phyloP scores from a whole-genome alignment of 1,140 invertebrate genomes.

The Drosophila cardini region DNA sequence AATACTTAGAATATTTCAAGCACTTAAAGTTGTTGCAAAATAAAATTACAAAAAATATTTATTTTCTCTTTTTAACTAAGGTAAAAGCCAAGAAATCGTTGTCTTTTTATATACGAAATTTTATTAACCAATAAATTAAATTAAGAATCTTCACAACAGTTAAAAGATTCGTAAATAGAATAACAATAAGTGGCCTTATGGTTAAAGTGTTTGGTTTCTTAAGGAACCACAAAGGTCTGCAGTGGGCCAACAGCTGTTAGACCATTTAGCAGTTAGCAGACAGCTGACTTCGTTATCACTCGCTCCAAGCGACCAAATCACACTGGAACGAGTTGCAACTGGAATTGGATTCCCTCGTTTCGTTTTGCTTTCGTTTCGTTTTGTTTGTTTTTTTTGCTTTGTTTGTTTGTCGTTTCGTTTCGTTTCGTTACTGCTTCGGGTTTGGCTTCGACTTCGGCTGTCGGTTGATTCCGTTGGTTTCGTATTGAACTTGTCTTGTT shows the following conservation, averaged over 20 bases:
- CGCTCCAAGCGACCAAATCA: neutral
- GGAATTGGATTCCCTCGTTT: constrained; percentile 45
- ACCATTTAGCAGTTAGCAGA: constrained; percentile 19
- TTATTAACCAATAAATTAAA: too few species aligned
- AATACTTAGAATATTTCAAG: too few species aligned
- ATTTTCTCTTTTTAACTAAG: too few species aligned
- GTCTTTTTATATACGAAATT: too few species aligned
- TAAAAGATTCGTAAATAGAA: too few species aligned
- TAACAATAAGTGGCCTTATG: neutral
- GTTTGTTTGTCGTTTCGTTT: constrained; percentile 17
- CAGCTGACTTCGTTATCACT: constrained; percentile 58
- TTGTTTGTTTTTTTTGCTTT: neutral
- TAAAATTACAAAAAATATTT: too few species aligned
- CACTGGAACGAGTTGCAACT: constrained; percentile 69
- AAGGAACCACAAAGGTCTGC: neutral
- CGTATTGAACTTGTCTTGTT: constrained; percentile 36
- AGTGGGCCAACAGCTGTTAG: constrained; percentile 57
- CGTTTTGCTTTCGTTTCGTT: neutral
- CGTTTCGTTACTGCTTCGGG: neutral
- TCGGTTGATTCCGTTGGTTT: constrained; percentile 11
- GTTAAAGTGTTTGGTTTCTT: neutral
- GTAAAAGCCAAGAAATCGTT: too few species aligned
- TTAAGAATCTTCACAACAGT: too few species aligned
- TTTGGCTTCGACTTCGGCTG: constrained; percentile 9
- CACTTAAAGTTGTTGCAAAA: too few species aligned